A percentile compares a stretch with the other conserved stretches of the same genome.
Evolutionary conservation across 2,888 invertebrate genomes (phyloP).

Genomic region (Ceriagrion tenellum): DNA sequence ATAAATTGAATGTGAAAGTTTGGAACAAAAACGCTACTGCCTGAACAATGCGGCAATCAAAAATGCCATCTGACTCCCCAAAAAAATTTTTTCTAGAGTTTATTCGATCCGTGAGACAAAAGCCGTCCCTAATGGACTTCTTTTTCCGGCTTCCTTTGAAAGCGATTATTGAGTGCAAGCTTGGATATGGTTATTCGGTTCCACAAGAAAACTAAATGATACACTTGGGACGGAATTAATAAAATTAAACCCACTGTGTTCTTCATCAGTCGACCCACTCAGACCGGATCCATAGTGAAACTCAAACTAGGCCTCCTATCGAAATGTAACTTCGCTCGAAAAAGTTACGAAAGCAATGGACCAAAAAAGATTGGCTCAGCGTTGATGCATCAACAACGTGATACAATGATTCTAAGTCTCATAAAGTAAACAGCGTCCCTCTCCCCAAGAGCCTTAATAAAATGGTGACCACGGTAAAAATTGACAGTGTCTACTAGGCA

Average conservation of each 20-base stretch:
- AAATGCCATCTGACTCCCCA: not conserved
- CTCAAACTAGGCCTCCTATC: not conserved
- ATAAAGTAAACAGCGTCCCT: not conserved
- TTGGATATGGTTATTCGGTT: not conserved
- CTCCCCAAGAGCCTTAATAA: not conserved
- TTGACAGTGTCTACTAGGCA: not conserved
- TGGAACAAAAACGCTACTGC: not conserved
- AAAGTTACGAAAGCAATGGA: not conserved
- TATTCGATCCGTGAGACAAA: not conserved
- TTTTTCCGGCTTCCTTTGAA: not conserved
- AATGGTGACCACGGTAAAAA: not conserved
- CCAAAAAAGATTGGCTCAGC: not conserved
- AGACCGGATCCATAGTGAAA: not conserved
- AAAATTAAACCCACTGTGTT: not conserved
- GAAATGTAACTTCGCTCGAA: not conserved
- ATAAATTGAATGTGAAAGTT: not conserved
- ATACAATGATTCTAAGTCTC: not conserved
- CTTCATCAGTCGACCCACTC: not conserved
- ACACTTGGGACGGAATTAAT: not conserved
- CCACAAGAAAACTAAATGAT: not conserved
- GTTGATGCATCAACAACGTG: not conserved
- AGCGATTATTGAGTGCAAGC: not conserved
- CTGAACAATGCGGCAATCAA: slow-evolving; percentile 8
- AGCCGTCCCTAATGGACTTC: not conserved
- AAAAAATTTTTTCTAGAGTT: not conserved